Evolutionary conservation across 30 jellyfish, hydroid and myxozoan species (phyloP), one percentile per base, ranked within the genome.

Genomic region (Hydra vulgaris): DNA sequence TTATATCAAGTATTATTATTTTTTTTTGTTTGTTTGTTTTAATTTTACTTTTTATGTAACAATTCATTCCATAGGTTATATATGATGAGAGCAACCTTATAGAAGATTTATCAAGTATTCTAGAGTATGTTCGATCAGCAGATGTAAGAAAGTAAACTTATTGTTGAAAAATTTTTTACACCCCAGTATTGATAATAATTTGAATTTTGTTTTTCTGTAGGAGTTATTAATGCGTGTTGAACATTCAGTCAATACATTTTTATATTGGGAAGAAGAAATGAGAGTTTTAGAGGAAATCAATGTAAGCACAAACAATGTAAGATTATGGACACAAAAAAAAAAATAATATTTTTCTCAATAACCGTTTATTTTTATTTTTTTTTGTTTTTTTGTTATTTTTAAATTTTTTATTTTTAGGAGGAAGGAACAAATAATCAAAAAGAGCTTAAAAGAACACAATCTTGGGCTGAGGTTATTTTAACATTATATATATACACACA

Each of bases 221-320:
- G 86, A 77, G 72, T 76, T 91, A 81, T 26, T 91, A 71, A 61
- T 26, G 7, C 86, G 95, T 8, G 95, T 86, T 25, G 98, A 86
- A 55, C 79, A 78, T 19, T 68, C 74, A 16, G 88, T 85, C 1
- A 88, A 82, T 74, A 91, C 95, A 24, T 91, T 69, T 73, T 76
- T 91, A 70, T 91, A 76, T 70, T 91, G 98, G 98, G 93, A 91
- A 66, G 98, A 91, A 68, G 90, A 91, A 76, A 79, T 91, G 84
- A 71, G 71, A 54, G 84, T 83, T 18, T 86, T 87, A 70, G 98
- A 91, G 23, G 89, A 86, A 55, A 88, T 75, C 81, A 86, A 67
- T 55, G 98, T 90, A 53, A 79, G n/a, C 79, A 53, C 1, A 52
- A 24, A 78, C 12, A 40, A 3, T 40, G 5, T 40, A 40, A 40